phyloP scores from a whole-genome alignment of 2,113 vertebrate genomes.

The Marmota flaviventris region DNA sequence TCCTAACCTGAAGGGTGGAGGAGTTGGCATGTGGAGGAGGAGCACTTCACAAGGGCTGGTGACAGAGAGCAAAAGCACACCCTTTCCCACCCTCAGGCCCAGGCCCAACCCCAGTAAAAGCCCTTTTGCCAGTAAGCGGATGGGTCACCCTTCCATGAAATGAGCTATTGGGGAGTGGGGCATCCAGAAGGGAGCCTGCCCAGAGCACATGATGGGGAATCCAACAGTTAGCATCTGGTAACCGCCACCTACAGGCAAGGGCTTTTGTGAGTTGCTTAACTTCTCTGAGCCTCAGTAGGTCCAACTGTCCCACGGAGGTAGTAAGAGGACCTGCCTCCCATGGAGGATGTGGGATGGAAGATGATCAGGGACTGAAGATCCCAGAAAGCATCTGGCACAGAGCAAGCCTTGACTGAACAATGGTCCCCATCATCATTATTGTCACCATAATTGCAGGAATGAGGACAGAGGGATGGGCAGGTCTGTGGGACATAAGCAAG shows the following conservation, averaged over 20 bases:
- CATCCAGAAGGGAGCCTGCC: neutral
- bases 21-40: too few species aligned
- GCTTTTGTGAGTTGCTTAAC: neutral
- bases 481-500: too few species aligned
- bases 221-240: neutral
- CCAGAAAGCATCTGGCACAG: neutral
- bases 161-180: neutral
- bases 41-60: neutral
- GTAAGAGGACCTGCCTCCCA: neutral
- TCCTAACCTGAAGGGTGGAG: neutral
- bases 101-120: neutral
- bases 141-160: neutral
- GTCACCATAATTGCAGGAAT: fast-evolving
- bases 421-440: neutral
- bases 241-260: neutral
- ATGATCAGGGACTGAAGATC: neutral
- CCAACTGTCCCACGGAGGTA: neutral
- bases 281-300: neutral
- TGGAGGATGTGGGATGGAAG: neutral
- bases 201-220: neutral
- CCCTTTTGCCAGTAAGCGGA: neutral
- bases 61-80: neutral
- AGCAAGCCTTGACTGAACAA: neutral
- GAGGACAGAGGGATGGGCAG: neutral
- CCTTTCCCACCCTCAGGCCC: neutral